Evolutionary conservation across 2,888 invertebrate species (phyloP), one percentile per base, ranked within the genome.

Genomic region (Aspidapion aeneum): DNA sequence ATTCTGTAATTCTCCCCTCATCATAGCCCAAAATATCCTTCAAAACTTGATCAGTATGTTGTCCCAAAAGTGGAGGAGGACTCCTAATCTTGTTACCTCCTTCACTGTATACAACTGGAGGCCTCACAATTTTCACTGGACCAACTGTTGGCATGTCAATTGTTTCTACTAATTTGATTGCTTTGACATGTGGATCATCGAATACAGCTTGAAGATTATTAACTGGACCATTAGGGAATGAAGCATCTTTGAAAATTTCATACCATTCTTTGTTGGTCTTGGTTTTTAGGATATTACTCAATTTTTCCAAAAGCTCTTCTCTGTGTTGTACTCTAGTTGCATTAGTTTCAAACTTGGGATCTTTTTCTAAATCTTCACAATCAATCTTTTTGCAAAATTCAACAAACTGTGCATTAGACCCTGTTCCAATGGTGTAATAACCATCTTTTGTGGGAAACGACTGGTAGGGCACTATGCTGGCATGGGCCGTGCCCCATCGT

Each of bases 391-490:
- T 80, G 73, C 94, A 91, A 7, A 96, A 82, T 65, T 89, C 87
- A 21, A 77, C 76, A 78, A 94, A 96, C 74, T 94, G 94, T 0
- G 82, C 80, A 76, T 97, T 90, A 56, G 93, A 96, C 1, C 94
- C 96, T 1, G 93, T 86, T 0, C 96, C 96, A 1, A 97, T 83
- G 0, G 97, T 93, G 61, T 96, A 84, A 73, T 90, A 90, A 0
- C 92, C 91, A 77, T 95, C 90, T 74, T 84, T 85, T 0, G 95
- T 93, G 74, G 86, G 83, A 74, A 97, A 98, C 1, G 92, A 87
- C 83, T 97, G 90, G 75, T 98, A 98, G 0, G 98, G 98, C 0
- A 98, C 98, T 65, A 98, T 90, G 75, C 93, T 96, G 64, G 90
- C 91, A 78, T 98, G 98, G 0, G 93, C 93, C 0, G 96, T 96